Percentiles rank a stretch among this genome's conserved stretches.
Evolutionary conservation across 53 echinoderm and acorn worm species (phyloP).

Genomic region (Stichopus horrens): DNA sequence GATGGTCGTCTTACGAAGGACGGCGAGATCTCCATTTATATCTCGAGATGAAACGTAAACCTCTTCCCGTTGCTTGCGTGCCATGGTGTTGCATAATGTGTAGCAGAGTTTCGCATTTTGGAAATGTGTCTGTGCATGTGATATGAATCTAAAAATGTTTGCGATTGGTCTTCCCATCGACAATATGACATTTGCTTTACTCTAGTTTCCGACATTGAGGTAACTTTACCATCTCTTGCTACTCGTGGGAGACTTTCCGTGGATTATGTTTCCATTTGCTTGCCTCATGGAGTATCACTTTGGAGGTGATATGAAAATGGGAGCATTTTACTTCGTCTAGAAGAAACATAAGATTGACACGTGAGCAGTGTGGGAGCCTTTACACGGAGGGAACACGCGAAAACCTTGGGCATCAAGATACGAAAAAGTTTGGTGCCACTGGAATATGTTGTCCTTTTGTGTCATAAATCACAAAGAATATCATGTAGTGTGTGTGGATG

Average conservation of each 20-base stretch:
- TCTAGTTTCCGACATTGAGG: background rate
- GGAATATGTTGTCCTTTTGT: too few relatives aligned
- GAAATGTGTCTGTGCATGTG: background rate
- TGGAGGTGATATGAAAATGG: background rate
- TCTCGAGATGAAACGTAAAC: background rate
- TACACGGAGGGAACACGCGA: too few relatives aligned
- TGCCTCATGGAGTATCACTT: background rate
- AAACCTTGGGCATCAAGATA: too few relatives aligned
- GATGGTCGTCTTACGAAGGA: too few relatives aligned
- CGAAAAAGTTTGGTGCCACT: too few relatives aligned
- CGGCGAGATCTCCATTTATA: too few relatives aligned
- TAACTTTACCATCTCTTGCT: background rate
- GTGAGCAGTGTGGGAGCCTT: too few relatives aligned
- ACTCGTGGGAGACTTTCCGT: background rate
- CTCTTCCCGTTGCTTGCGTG: background rate
- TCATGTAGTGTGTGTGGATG: too few relatives aligned
- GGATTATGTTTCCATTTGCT: background rate
- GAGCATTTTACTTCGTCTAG: background rate
- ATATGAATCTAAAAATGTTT: background rate
- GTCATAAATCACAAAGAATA: too few relatives aligned
- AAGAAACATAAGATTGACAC: too few relatives aligned
- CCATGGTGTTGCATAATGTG: background rate
- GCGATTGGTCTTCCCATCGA: background rate
- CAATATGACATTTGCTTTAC: background rate
- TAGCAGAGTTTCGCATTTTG: background rate